Evolutionary conservation across 2,113 vertebrate genomes (phyloP), one percentile per base, ranked within the genome.

Genomic region (Trinectes maculatus): DNA sequence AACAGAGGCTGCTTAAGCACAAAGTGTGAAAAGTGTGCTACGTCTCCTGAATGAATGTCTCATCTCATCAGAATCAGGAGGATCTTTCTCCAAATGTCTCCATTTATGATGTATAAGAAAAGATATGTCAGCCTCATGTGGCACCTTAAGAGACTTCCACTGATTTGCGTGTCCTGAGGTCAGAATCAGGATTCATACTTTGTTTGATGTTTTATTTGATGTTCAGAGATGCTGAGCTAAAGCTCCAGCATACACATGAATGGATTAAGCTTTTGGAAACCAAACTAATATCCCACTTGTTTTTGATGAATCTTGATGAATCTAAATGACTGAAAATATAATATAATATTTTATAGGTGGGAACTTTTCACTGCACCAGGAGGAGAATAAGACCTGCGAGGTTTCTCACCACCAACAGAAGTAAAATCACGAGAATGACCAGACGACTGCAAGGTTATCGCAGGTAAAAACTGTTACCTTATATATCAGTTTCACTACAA

Each of bases 31-130:
- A 28, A 8, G 1, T 25, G 7, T 42, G 21, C 15, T 2, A 15
- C 34, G 48, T 31, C 15, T 8, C 64, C 16, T 29, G 11, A 16
- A 61, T 40, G 15, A 3, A n/a, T 13, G 40, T 67, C 40, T 42
- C 28, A 48, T 54, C 39, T 33, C 40, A 16, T 8, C 21, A 54
- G 15, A 51, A 51, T 34, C 18, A n/a, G 29, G 48, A 54, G 13
- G 4, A 16, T 13, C 3, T 33, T 29, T 52, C 37, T 33, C 42
- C 29, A 4, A 62, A 52, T 48, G 12, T 26, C 36, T 60, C 48
- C 19, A 39, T 42, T 42, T 65, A 53, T 7, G 43, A 74, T 55
- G 39, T 59, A 43, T 37, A 46, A 21, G 4, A 56, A 3, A 26
- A 0, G 7, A 34, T 2, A 29, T 52, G 69, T 51, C 6, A 25